Evolutionary conservation across 1,140 invertebrate species (phyloP), one percentile per base, ranked within the genome.

Genomic region (Nasonia vitripennis): DNA sequence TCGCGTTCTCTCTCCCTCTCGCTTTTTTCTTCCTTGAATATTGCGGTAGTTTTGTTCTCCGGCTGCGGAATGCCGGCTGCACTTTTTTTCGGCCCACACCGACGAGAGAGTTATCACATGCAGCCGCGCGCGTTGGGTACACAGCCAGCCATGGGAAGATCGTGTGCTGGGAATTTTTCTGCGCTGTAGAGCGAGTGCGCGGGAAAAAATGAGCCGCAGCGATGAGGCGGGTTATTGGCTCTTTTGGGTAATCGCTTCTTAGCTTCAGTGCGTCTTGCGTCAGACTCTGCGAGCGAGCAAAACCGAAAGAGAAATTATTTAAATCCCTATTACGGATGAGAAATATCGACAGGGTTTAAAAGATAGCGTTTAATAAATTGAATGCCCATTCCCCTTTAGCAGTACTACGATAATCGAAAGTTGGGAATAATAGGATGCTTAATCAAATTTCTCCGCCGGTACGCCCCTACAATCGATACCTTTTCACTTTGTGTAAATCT

Each of bases 191-290:
- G 55, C 6, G 55, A 51, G 48, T 14, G 48, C 11, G 48, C 10
- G 48, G 4, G 12, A 51, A 20, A 62, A 62, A 62, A 62, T 7
- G n/a, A 62, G 20, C 27, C 1, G 27, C 17, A 51, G 9, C 55
- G 17, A 62, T n/a, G 20, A 62, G 17, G 20, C 7, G 55, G 55
- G 55, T 62, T 62, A 62, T 62, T 62, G 20, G 55, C 55, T 62
- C 55, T 62, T 62, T 62, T 62, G 55, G 55, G 55, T 62, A 62
- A 62, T 62, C 55, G 55, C 20, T 62, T 62, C 55, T 62, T 62
- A 62, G 55, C 3, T 62, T 62, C 9, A n/a, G 17, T n/a, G 55
- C 55, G 55, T 20, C 55, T 62, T 62, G 20, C 55, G 55, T 20
- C 55, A 62, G 14, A 20, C 17, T 62, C 27, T 27, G 27, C 27